phyloP scores from a whole-genome alignment of 2,888 invertebrate genomes.

The Lordiphosa andalusiaca region DNA sequence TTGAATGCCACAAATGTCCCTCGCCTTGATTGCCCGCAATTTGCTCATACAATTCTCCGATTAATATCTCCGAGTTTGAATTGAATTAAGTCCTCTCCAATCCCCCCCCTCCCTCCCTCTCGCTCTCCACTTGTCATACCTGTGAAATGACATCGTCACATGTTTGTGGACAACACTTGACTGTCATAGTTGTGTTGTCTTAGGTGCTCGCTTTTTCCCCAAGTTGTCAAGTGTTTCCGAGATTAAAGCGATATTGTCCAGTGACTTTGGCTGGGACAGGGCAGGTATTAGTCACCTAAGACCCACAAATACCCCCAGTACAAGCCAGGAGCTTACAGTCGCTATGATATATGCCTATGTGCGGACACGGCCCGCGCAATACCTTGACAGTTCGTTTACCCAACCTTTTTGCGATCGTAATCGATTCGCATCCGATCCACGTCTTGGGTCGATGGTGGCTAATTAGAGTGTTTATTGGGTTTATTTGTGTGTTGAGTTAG shows the following conservation, averaged over 20 bases:
- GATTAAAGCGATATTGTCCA: constrained; percentile 23
- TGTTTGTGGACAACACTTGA: constrained; percentile 32
- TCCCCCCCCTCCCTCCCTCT: background rate
- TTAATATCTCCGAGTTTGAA: constrained; percentile 46
- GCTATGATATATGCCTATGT: background rate
- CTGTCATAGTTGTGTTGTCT: constrained; percentile 24
- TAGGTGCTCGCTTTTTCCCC: constrained; percentile 15
- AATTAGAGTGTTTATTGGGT: constrained; percentile 74
- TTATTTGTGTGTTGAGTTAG: constrained; percentile 64
- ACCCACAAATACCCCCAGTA: no score
- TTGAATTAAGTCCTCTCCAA: constrained; percentile 16
- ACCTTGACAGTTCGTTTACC: constrained; percentile 13
- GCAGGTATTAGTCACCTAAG: no score
- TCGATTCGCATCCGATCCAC: constrained; percentile 31
- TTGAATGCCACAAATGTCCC: constrained; percentile 12
- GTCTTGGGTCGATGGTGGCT: constrained; percentile 60
- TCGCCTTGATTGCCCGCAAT: constrained; percentile 61
- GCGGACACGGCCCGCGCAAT: background rate
- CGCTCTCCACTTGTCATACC: background rate
- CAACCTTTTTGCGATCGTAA: constrained; percentile 11
- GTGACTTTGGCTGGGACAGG: constrained; percentile 11
- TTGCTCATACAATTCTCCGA: constrained; percentile 66
- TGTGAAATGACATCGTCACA: constrained; percentile 13
- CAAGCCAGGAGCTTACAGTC: no score
- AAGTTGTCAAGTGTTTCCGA: constrained; percentile 4